Percentiles rank a stretch among this genome's conserved stretches.
These are phyloP conservation scores for Pseudochromis fuscus DNA, from an alignment of 2,797 vertebrate species.

Conservation along the genomic window DNA sequence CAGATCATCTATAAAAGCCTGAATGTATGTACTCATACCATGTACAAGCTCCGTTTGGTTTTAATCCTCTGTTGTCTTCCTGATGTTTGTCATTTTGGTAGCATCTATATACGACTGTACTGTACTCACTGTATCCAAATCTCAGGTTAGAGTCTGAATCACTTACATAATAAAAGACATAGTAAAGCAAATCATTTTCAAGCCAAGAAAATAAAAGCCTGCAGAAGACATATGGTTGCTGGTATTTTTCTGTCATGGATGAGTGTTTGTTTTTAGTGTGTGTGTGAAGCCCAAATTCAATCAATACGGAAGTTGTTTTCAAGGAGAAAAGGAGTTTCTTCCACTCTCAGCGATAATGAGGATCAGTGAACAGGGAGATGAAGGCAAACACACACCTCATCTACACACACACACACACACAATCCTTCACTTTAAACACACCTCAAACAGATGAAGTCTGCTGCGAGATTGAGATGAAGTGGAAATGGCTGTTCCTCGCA, in stretches of 20 bases:
- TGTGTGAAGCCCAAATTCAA: conserved; percentile 13
- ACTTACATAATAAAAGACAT: neutral
- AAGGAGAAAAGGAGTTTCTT: conserved; percentile 38
- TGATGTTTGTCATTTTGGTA: neutral
- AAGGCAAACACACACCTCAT: conserved; percentile 28
- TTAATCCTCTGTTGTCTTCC: conserved; percentile 15
- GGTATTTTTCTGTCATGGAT: conserved; percentile 31
- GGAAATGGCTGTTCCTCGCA: conserved; percentile 66
- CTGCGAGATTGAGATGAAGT: conserved; percentile 63
- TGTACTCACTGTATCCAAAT: conserved; percentile 12
- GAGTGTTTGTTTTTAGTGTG: conserved; percentile 4
- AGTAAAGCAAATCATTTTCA: conserved; percentile 19
- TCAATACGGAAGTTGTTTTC: conserved; percentile 36
- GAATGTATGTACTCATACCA: neutral
- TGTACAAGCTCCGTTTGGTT: neutral
- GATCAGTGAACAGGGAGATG: conserved; percentile 30
- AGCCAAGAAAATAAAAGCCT: conserved; percentile 55
- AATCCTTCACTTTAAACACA: conserved; percentile 44
- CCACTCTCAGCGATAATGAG: conserved; percentile 30
- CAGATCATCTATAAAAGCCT: neutral
- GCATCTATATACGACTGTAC: no score
- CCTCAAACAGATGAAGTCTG: conserved; percentile 53
- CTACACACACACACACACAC: conserved; percentile 16
- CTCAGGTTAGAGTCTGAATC: conserved; percentile 17
- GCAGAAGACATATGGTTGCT: conserved; percentile 18